Evolutionary conservation across 2,797 vertebrate species (phyloP).

Genomic region (Rhinoraja longicauda): DNA sequence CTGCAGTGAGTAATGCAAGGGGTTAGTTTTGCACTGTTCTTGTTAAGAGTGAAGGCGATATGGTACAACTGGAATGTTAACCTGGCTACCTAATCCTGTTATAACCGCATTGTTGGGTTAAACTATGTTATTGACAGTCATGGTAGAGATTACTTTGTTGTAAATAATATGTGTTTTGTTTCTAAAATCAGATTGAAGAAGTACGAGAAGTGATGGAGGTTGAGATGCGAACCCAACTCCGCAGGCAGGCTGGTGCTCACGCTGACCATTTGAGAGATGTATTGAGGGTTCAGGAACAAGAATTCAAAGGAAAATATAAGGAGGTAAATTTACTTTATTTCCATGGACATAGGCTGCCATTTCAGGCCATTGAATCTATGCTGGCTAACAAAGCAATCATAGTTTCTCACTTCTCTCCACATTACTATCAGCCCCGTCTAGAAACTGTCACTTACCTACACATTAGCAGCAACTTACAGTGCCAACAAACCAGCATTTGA

Average conservation of each 20-base stretch:
- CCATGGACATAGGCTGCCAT: no score
- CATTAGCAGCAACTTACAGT: no score
- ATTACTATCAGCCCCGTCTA: no score
- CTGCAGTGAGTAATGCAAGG: background rate
- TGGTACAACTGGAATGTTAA: background rate
- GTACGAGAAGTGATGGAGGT: slow-evolving; percentile 86
- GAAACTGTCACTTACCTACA: no score
- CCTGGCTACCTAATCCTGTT: background rate
- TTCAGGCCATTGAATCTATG: no score
- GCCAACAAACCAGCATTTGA: no score
- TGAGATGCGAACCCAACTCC: slow-evolving; percentile 93
- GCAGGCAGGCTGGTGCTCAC: slow-evolving; percentile 89
- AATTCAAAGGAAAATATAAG: slow-evolving; percentile 74
- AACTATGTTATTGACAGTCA: background rate
- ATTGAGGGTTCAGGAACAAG: slow-evolving; percentile 86
- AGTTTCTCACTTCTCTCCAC: no score
- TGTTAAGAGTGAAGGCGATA: background rate
- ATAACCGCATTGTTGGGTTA: background rate
- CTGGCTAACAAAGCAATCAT: no score
- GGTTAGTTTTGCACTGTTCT: background rate
- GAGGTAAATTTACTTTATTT: slow-evolving; percentile 61
- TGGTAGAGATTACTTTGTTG: background rate
- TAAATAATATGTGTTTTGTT: fast-evolving
- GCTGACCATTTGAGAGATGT: slow-evolving; percentile 86
- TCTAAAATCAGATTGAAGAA: slow-evolving; percentile 67